Base-by-base conservation (phyloP, 2,888 invertebrate species). In the Andrena marginata region DNA sequence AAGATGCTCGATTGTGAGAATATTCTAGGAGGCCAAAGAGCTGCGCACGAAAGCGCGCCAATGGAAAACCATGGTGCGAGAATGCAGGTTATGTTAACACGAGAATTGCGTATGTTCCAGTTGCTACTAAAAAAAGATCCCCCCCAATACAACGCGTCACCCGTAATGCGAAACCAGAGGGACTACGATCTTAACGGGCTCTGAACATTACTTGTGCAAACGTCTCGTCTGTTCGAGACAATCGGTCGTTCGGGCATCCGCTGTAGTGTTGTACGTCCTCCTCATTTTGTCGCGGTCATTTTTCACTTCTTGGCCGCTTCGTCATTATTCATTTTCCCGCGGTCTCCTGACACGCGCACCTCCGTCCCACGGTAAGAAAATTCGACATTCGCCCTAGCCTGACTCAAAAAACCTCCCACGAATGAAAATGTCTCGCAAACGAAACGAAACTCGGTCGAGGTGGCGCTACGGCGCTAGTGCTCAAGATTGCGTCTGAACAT, bases 261-360 rank as follows among this genome's bases (percentile, higher is more conserved):
- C 94, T 90, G 94, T 93, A 89, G 94, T 93, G 93, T 94, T 95
- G 90, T 94, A 95, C n/a, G 80, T 75, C 93, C 95, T 95, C 94
- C 95, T 95, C 95, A 95, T 94, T 87, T 90, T 93, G 95, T 91
- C 95, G 94, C 94, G 94, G 93, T 95, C 95, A 95, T 95, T 91
- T 93, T 94, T 90, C 90, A 92, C 82, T 84, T 76, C 71, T 76
- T 82, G 74, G 77, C 87, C 81, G 77, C 87, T 85, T 90, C 89
- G 78, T 89, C 88, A 88, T 87, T 84, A 89, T 80, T 91, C 92
- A 92, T 92, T 90, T 90, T 84, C 90, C 90, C 84, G 90, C 89
- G 85, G 88, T 89, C 89, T 86, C 88, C 84, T 89, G 89, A 89
- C 88, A 84, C 88, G 90, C 90, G 86, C 86, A 86, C 82, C 86